Percentiles rank a stretch among this genome's conserved stretches.
phyloP scores from a whole-genome alignment of 1,140 invertebrate species.

The Anthonomus grandis region DNA sequence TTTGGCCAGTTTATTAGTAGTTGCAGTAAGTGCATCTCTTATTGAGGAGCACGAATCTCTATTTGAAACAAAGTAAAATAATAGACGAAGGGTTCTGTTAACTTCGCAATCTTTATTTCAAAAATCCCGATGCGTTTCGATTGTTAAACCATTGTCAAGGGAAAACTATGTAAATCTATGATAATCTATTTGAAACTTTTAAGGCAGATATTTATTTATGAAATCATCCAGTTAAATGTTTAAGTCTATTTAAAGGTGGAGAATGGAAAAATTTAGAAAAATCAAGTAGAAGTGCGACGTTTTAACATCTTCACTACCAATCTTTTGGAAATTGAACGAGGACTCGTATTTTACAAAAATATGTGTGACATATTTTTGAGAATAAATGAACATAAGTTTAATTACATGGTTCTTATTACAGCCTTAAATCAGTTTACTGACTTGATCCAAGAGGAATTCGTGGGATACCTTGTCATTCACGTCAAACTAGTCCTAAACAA shows the following conservation, averaged over 20 bases:
- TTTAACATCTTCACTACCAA: constrained; percentile 51
- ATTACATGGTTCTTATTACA: not conserved
- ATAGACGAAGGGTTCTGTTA: not conserved
- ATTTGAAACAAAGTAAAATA: constrained; percentile 17
- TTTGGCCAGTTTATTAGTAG: constrained; percentile 13
- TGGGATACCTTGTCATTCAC: constrained; percentile 1
- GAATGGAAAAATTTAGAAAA: constrained; percentile 61
- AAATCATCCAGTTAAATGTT: too few species aligned
- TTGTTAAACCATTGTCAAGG: too few species aligned
- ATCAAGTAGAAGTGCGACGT: constrained; percentile 67
- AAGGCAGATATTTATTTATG: too few species aligned
- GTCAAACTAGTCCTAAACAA: not conserved
- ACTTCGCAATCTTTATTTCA: too few species aligned
- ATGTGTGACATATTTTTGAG: not conserved
- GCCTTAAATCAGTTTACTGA: constrained; percentile 28
- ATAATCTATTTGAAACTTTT: too few species aligned
- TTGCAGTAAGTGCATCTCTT: constrained; percentile 13
- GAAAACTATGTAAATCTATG: too few species aligned
- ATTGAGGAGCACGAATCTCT: not conserved
- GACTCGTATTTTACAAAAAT: constrained; percentile 24
- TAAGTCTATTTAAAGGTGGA: constrained; percentile 1
- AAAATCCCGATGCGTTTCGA: too few species aligned
- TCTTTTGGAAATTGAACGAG: constrained; percentile 22
- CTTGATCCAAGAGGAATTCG: constrained; percentile 27
- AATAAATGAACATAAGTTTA: not conserved